phyloP scores from a whole-genome alignment of 2,797 vertebrate species.

The Microctenopoma steveboyesi region DNA sequence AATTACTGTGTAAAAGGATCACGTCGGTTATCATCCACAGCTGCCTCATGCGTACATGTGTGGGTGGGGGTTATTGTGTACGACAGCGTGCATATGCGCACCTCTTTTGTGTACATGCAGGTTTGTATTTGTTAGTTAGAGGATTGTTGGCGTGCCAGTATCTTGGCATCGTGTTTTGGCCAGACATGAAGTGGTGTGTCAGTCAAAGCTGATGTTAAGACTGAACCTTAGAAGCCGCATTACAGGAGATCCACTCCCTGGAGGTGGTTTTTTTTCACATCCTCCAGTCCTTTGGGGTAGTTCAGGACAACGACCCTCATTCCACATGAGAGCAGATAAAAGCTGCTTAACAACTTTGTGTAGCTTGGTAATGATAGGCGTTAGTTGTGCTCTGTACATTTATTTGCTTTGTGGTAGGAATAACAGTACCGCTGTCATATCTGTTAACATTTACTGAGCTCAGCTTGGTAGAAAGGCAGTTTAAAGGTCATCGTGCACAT shows the following conservation, averaged over 20 bases:
- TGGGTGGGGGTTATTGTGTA: constrained; percentile 9
- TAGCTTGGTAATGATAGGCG: too few species aligned
- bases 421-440: too few species aligned
- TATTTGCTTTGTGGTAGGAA: too few species aligned
- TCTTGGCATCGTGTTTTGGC: constrained; percentile 51
- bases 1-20: constrained; percentile 25
- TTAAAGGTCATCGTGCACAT: too few species aligned
- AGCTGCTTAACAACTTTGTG: too few species aligned
- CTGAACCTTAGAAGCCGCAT: constrained; percentile 30
- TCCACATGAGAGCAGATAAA: background rate
- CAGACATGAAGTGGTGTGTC: constrained; percentile 43
- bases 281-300: background rate
- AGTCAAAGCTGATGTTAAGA: constrained; percentile 41
- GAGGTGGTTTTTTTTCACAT: constrained; percentile 5
- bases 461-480: too few species aligned
- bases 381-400: too few species aligned
- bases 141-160: constrained; percentile 33
- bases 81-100: background rate
- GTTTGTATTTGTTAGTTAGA: constrained; percentile 39
- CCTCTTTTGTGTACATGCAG: constrained; percentile 37
- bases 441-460: too few species aligned
- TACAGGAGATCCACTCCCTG: constrained; percentile 10
- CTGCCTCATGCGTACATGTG: constrained; percentile 15
- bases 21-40: constrained; percentile 24
- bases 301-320: background rate